Base-by-base conservation (phyloP, 1,140 invertebrate species). In the Drosophila subobscura region DNA sequence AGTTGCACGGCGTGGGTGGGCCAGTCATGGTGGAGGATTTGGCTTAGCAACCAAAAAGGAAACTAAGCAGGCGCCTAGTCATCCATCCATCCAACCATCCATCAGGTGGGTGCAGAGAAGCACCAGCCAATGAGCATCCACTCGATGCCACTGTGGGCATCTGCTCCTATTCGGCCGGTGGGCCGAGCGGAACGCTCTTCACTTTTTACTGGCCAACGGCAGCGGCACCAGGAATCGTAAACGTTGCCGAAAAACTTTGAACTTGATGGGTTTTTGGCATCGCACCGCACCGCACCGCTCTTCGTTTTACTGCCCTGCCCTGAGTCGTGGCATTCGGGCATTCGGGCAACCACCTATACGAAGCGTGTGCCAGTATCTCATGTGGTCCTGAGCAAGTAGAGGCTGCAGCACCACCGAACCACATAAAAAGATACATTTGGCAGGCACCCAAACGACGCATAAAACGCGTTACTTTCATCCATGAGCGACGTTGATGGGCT, bases 401-500 rank as follows among this genome's bases (percentile, higher is more conserved):
- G 29, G 33, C 54, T 45, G n/a, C 40, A 55, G 12, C 67, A 46
- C 54, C 59, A 33, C 51, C 56, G 25, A 70, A 70, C 68, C 83
- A 81, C 81, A 86, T 86, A 86, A 86, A 86, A 86, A 86, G 83
- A 86, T 86, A 86, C 84, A 88, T 88, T 88, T 88, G 84, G 61
- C 84, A 88, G 78, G 51, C 83, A 88, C 83, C 83, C 79, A 88
- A 88, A 88, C 79, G 83, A 83, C 84, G 83, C 75, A 88, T 89
- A 88, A 88, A 89, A 88, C 83, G 83, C 83, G 84, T 88, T 88
- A 89, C 83, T 83, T 88, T 88, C 83, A 88, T 86, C 81, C 83
- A 88, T 88, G 84, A 88, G 84, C 83, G 83, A 88, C 88, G 83
- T 90, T 90, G 88, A 90, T 90, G 88, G 88, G 88, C 81, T 90